Evolutionary conservation across 1,140 invertebrate species (phyloP).

Genomic region (Geopemphigus sp.): DNA sequence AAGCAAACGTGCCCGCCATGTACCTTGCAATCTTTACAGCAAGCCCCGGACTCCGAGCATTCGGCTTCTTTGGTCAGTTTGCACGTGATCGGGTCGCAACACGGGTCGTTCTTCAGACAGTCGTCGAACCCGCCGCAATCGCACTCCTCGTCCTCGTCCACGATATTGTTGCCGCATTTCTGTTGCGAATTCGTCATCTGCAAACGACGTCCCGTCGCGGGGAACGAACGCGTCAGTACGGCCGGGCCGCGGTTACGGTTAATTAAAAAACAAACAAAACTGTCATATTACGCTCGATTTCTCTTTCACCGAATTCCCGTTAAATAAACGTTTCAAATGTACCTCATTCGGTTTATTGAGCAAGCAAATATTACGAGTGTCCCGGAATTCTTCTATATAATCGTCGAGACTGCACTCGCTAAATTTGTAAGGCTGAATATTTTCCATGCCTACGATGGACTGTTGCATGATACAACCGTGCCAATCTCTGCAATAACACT

Average conservation of each 20-base stretch:
- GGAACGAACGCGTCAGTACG: background rate
- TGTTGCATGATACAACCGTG: conserved; percentile 92
- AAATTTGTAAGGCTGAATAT: conserved; percentile 83
- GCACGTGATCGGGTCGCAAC: conserved; percentile 94
- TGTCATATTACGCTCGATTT: background rate
- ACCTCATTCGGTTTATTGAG: conserved; percentile 86
- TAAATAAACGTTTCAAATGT: background rate
- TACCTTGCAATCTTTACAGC: conserved; percentile 89
- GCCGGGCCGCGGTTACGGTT: no score
- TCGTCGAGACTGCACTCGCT: conserved; percentile 83
- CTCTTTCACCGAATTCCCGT: no score
- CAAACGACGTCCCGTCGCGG: no score
- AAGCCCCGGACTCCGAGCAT: conserved; percentile 81
- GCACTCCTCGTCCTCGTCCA: conserved; percentile 96
- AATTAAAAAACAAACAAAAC: no score
- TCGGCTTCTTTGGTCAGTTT: conserved; percentile 85
- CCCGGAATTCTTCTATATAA: conserved; percentile 76
- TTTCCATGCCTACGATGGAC: conserved; percentile 31
- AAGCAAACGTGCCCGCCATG: no score
- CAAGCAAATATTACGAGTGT: conserved; percentile 79
- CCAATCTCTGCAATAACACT: conserved; percentile 87
- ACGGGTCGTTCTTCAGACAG: conserved; percentile 81
- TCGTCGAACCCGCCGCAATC: conserved; percentile 84
- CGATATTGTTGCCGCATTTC: conserved; percentile 82
- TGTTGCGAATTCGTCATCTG: conserved; percentile 43